Evolutionary conservation across 2,888 invertebrate genomes (phyloP), one percentile per base, ranked within the genome.

Genomic region (Drosophila birchii): DNA sequence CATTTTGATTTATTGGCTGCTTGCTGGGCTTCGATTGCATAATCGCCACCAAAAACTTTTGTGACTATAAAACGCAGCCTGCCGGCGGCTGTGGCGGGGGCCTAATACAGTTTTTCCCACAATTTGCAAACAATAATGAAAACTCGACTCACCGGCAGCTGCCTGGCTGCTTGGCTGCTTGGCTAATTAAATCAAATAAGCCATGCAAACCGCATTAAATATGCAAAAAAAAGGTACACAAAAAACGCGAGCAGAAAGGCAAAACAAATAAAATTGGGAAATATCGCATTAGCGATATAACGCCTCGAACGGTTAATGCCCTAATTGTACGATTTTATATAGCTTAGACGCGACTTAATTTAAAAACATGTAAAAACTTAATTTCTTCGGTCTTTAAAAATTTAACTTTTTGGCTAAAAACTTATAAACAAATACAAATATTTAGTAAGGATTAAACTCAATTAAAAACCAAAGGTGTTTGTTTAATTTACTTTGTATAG

Each of bases 81-180:
- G 64, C 47, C 73, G 76, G 57, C 62, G 67, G 62, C 20, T 38
- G 47, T 32, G 45, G 63, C 47, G 60, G 47, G 77, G 73, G 77
- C 77, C 75, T 76, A 51, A 67, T 78, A 76, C 80, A 66, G 54
- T 80, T 89, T 88, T 86, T 86, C 86, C 86, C 86, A 86, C 86
- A 89, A 89, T 86, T 89, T 89, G 88, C 88, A 85, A 89, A 89
- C 86, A 85, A 88, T 87, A 85, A 86, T 86, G 75, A 81, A 84
- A 86, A 78, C 72, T 67, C 38, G 54, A 53, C 63, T 64, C 14
- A 47, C 53, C 64, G 74, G 29, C 47, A 54, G 38, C 66, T 47
- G 29, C 41, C 47, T 59, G 38, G 29, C 41, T 70, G 39, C 23
- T 60, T 49, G 56, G 36, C 49, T 49, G 36, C 44, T 58, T 59